Base-by-base conservation (phyloP, 1,140 invertebrate species). In the Bombus haemorrhoidalis region DNA sequence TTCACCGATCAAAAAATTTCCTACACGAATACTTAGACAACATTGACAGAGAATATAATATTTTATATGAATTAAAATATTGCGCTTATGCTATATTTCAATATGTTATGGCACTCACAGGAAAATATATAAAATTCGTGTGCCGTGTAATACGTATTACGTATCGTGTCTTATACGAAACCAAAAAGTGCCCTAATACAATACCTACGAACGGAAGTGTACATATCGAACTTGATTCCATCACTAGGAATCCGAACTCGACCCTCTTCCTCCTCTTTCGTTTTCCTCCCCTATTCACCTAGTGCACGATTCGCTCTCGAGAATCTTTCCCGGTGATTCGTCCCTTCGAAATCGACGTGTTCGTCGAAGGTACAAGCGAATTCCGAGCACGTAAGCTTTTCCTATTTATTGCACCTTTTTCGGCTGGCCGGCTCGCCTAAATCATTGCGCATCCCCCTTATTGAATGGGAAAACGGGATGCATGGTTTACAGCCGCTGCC, bases 391-490 rank as follows among this genome's bases (percentile, higher is more conserved):
- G 93, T 93, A 91, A 84, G 84, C 88, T 89, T 90, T 88, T 87
- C 85, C 89, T 93, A 92, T 93, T 93, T 93, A 92, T 93, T 92
- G 90, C 91, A 89, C 89, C 89, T 92, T 92, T 91, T 91, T 91
- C 90, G 91, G 90, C 75, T 89, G 88, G 89, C 83, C 89, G 87
- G 86, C 79, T 91, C 88, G 88, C 85, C 90, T 94, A 93, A 93
- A 94, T 94, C 93, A 94, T 94, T 92, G 91, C 92, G 87, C 89
- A 90, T 92, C 86, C 90, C 87, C 86, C 91, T 93, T 94, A 93
- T 93, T 93, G 91, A 93, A 94, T 91, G 83, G 88, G 89, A 91
- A 87, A 88, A 89, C 85, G 87, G 78, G 89, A 91, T 87, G 89
- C 90, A 91, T 92, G 90, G 87, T 92, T 93, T 92, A 93, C 90